Percentiles rank a stretch among this genome's conserved stretches.
Conservation (phyloP, 2,888 invertebrate species). For the Drosophila fulvimacula region DNA sequence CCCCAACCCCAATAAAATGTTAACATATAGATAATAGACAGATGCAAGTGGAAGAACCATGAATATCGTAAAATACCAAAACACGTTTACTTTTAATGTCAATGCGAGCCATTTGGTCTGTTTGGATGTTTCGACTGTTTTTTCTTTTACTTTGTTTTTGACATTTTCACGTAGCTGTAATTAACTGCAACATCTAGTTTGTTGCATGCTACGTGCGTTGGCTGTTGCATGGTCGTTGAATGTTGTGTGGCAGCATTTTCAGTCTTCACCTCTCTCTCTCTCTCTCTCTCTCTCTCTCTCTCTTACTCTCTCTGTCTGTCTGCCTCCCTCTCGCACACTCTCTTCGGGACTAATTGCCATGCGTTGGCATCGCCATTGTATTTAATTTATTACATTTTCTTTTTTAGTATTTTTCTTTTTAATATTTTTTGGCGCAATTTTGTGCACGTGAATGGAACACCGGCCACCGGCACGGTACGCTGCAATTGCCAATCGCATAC, state of each 20-base stretch:
- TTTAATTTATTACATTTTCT: constrained; percentile 39
- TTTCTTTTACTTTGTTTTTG: constrained; percentile 36
- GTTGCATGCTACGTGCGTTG: constrained; percentile 47
- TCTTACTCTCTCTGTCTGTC: too few relatives aligned
- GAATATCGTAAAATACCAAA: background rate
- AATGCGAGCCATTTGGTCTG: constrained; percentile 18
- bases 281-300: constrained; percentile 8
- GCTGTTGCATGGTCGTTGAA: constrained; percentile 46
- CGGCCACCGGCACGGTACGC: constrained; percentile 61
- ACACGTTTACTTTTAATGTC: constrained; percentile 31
- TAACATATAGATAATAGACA: constrained; percentile 20
- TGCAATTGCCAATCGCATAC: constrained; percentile 49
- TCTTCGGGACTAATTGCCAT: constrained; percentile 50
- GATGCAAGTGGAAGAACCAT: constrained; percentile 16
- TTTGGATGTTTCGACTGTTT: constrained; percentile 16
- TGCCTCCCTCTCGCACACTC: background rate
- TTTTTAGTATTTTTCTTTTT: constrained; percentile 17
- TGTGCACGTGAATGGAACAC: constrained; percentile 65
- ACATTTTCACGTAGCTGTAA: constrained; percentile 63
- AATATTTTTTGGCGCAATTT: constrained; percentile 60
- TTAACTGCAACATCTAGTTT: constrained; percentile 52
- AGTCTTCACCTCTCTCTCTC: constrained; percentile 1
- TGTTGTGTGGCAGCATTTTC: constrained; percentile 44
- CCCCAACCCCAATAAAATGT: constrained; percentile 49
- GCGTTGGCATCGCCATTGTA: constrained; percentile 50